Evolutionary conservation across 2,888 invertebrate species (phyloP).

Genomic region (Sphinx pinastri): DNA sequence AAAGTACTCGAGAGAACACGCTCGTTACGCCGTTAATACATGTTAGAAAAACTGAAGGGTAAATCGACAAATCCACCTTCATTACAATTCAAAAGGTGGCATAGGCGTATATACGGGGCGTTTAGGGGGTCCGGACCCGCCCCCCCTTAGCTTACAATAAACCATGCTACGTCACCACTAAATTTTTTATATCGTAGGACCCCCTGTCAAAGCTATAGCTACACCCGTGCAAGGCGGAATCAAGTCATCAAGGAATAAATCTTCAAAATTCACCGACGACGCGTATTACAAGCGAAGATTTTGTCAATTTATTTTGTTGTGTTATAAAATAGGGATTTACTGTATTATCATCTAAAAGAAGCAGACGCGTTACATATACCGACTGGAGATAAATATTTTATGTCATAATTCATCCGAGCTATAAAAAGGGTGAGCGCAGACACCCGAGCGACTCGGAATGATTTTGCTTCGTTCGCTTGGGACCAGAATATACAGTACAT

Average conservation of each 20-base stretch:
- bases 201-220: no score
- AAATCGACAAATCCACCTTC: slow-evolving; percentile 4
- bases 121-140: no score
- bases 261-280: slow-evolving; percentile 24
- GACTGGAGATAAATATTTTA: slow-evolving; percentile 77
- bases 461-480: slow-evolving; percentile 61
- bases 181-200: no score
- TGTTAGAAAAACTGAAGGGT: slow-evolving; percentile 1
- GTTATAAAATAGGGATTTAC: slow-evolving; percentile 67
- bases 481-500: slow-evolving; percentile 50
- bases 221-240: no score
- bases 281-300: slow-evolving; percentile 26
- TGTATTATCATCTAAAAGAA: slow-evolving; percentile 71
- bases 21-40: neutral
- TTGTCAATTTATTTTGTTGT: slow-evolving; percentile 60
- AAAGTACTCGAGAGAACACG: neutral
- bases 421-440: slow-evolving; percentile 73
- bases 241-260: slow-evolving; percentile 15
- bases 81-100: slow-evolving; percentile 21
- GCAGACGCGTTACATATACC: slow-evolving; percentile 70
- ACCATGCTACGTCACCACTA: no score
- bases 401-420: slow-evolving; percentile 74
- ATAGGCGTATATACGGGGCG: no score
- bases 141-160: no score
- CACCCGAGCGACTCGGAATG: slow-evolving; percentile 60